Conservation (phyloP, 2,113 vertebrate genomes). For the Cinclus mexicanus region DNA sequence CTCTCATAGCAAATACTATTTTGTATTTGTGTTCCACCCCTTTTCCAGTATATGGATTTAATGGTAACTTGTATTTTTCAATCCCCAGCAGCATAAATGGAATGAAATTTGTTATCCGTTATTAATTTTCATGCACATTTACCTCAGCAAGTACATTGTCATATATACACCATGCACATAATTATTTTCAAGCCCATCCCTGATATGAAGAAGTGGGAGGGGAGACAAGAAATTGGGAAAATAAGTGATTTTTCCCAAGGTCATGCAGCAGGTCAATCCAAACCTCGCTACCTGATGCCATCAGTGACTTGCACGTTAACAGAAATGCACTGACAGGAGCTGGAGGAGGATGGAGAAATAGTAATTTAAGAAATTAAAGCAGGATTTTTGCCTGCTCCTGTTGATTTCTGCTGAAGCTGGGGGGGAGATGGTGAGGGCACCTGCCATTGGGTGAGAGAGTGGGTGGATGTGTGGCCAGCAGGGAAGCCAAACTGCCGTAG, state of each 20-base stretch:
- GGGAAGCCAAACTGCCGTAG: not conserved
- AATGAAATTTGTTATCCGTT: not conserved
- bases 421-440: not conserved
- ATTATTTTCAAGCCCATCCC: not conserved
- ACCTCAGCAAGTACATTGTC: not conserved
- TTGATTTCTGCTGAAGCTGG: not conserved
- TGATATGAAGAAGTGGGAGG: not conserved
- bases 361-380: not conserved
- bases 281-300: not conserved
- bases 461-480: constrained; percentile 32
- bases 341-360: not conserved
- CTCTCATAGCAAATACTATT: accelerated
- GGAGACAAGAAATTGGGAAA: not conserved
- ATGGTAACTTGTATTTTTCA: not conserved
- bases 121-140: not conserved
- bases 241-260: not conserved
- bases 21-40: not conserved
- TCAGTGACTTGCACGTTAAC: not conserved
- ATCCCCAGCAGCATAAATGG: not conserved
- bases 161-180: too few species aligned
- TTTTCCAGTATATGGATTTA: not conserved
- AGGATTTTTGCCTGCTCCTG: not conserved
- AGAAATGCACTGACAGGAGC: not conserved
- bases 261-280: not conserved
- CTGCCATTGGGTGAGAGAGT: constrained; percentile 39